phyloP scores from a whole-genome alignment of 2,113 vertebrate genomes.

The Stercorarius parasiticus region DNA sequence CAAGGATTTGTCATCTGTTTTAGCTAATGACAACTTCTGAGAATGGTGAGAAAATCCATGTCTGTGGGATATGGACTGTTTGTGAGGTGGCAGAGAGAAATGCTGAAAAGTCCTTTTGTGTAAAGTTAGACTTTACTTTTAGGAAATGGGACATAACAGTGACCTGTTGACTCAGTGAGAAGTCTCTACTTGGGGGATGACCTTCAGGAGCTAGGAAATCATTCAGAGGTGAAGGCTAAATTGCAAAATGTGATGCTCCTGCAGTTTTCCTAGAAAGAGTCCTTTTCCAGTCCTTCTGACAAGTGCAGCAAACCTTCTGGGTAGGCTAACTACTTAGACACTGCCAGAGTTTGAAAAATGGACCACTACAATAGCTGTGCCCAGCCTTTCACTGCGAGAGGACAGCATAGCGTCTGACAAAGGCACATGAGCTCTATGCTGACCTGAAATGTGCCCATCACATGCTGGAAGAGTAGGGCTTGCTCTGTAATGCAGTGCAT shows the following conservation, averaged over 20 bases:
- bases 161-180: neutral
- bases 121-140: neutral
- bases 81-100: neutral
- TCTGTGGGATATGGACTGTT: neutral
- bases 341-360: neutral
- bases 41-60: neutral
- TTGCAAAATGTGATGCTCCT: neutral
- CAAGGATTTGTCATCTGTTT: constrained; percentile 23
- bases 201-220: neutral
- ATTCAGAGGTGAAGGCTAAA: neutral
- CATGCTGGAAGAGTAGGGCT: neutral
- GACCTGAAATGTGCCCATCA: neutral
- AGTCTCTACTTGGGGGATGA: neutral
- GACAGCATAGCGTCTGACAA: neutral
- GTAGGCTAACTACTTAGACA: neutral
- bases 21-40: neutral
- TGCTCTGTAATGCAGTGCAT: fast-evolving
- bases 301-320: neutral
- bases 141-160: neutral
- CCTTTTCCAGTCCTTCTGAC: neutral
- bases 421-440: neutral
- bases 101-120: neutral
- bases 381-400: neutral
- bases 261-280: neutral
- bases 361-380: neutral